These are phyloP conservation scores for Oreochromis spilurus DNA, from an alignment of 2,113 vertebrate genomes.

Conservation along the genomic window DNA sequence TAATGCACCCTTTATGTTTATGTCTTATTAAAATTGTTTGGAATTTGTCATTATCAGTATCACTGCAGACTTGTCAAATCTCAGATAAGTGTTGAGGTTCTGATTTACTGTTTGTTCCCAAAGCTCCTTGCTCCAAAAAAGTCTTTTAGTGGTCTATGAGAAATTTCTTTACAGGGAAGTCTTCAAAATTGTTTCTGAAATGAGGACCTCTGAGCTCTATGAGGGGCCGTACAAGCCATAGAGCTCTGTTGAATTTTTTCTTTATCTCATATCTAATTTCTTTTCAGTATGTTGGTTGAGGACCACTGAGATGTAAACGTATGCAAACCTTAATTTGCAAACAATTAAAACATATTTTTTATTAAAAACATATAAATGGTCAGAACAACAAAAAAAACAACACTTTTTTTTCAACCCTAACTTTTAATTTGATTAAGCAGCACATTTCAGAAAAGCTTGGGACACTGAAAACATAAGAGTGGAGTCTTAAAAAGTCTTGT, in stretches of 20 bases:
- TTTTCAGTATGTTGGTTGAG: not conserved
- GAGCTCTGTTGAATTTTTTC: not conserved
- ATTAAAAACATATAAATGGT: not conserved
- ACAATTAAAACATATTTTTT: not conserved
- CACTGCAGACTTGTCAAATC: not conserved
- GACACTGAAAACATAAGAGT: not conserved
- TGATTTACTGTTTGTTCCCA: not conserved
- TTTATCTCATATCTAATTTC: not conserved
- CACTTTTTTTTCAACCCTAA: not conserved
- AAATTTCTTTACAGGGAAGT: not conserved
- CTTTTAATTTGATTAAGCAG: not conserved
- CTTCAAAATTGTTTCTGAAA: not conserved
- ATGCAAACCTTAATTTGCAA: not conserved
- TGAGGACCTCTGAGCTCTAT: not conserved
- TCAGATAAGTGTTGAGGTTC: not conserved
- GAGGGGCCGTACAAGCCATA: no score
- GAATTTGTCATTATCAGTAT: not conserved
- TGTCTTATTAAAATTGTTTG: not conserved
- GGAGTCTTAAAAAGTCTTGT: not conserved
- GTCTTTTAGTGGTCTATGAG: not conserved
- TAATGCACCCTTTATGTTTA: not conserved
- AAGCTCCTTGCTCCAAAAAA: not conserved
- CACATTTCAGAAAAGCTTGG: not conserved
- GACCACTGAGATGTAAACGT: not conserved
- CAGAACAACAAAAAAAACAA: accelerated